Evolutionary conservation across 2,888 invertebrate species (phyloP), one percentile per base, ranked within the genome.

Genomic region (Ptychoptera albimana): DNA sequence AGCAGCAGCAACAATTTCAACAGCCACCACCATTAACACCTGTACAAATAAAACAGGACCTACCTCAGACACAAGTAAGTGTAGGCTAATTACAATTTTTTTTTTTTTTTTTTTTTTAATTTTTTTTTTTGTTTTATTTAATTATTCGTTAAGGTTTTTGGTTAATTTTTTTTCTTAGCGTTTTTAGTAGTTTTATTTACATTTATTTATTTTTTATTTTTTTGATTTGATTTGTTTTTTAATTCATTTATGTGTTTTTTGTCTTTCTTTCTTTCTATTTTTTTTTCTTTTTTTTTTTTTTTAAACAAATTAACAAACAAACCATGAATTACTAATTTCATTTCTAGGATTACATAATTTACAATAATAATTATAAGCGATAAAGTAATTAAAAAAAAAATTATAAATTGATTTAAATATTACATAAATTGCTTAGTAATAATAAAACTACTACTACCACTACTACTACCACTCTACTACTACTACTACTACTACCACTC

Each of bases 21-120:
- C 70, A 70, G 52, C 71, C 71, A 9, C 70, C 72, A 10, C 71
- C 71, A 16, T 54, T 72, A 56, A 63, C 73, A 31, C 69, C 74
- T 51, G 68, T 72, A 3, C 69, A 68, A 49, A 59, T 59, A 48
- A 49, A 23, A 23, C 23, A 23, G 23, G 23, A 23, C 7, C 23
- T 59, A 47, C 50, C 60, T 45, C 63, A 63, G 50, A 64, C 64
- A 54, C 64, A 65, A 61, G 64, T 65, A 60, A 65, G 64, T 65
- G 64, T 58, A 52, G 61, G 55, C 23, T 23, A 23, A 23, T 23
- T 23, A 23, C 7, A 42, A 43, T 43, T 43, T 32, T 31, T 29
- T 34, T 41, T 36, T 37, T 42, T 40, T 39, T 48, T 42, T 43
- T 45, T 39, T 36, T 41, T 37, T 43, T 41, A 10, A 35, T 45